These are phyloP conservation scores for Hylia prasina DNA, from an alignment of 2,113 vertebrate species.

Conservation along the genomic window DNA sequence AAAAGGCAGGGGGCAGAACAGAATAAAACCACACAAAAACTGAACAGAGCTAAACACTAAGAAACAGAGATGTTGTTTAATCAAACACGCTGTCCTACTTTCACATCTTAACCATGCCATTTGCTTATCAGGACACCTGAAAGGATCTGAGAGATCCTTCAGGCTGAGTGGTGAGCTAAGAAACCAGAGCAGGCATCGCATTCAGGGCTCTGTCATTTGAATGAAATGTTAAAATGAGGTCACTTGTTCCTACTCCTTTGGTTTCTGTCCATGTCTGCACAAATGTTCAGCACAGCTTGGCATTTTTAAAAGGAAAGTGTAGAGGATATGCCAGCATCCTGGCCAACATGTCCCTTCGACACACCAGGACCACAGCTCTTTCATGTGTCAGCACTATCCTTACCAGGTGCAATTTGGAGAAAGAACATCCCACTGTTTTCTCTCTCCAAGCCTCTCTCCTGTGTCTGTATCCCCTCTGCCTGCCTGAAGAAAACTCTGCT, in stretches of 20 bases:
- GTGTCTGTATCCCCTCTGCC: background rate
- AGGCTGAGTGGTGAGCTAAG: background rate
- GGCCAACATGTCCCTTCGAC: background rate
- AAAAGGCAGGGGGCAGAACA: accelerated
- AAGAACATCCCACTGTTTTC: background rate
- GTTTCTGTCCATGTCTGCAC: background rate
- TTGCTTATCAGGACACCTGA: background rate
- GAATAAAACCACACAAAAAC: background rate
- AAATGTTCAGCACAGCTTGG: background rate
- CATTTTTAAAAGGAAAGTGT: background rate
- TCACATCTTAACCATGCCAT: background rate
- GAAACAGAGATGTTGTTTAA: background rate
- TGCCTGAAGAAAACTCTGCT: background rate
- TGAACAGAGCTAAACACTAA: background rate
- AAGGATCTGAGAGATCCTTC: background rate
- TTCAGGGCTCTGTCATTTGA: background rate
- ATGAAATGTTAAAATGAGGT: constrained; percentile 16
- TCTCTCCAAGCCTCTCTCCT: background rate
- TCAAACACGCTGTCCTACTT: background rate
- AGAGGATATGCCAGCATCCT: background rate
- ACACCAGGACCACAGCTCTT: background rate
- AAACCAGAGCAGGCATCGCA: background rate
- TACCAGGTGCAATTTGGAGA: background rate
- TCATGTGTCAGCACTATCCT: background rate
- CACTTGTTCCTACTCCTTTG: background rate